Base-by-base conservation (phyloP, 2,888 invertebrate genomes). In the Laspeyria flexula region DNA sequence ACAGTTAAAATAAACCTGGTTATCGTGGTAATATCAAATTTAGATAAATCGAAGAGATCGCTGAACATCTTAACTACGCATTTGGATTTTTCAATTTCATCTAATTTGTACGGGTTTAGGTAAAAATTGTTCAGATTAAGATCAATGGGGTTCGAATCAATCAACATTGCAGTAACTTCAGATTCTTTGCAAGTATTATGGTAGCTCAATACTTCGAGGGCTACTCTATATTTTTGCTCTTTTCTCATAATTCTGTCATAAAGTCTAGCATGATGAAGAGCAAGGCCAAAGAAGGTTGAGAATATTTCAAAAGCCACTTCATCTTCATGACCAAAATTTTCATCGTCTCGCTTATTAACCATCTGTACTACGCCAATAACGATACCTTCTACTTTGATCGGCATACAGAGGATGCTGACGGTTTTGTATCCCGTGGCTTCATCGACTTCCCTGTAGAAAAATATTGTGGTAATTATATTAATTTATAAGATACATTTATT, bases 321-420 rank as follows among this genome's bases (percentile, higher is more conserved):
- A 71, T 97, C 97, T 37, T 95, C 95, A 71, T 85, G 89, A 3
- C 90, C 90, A 85, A 94, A 96, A 10, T 64, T 67, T 79, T 59
- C 79, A 0, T 93, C 93, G n/a, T 86, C 85, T 12, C 93, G 88
- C 74, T 95, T 95, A 67, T 95, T 95, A 0, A 97, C 96, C 97
- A 97, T 97, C 86, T 97, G 97, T 0, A 97, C 96, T 0, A 97
- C 97, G 1, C 96, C 97, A 53, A 97, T 97, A 6, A 97, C 94
- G 55, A 93, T 93, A 27, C 95, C 95, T 50, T 96, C 90, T 12
- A 96, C 96, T 82, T 95, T 96, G 33, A 97, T 96, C 0, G 97
- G 97, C 97, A 97, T 97, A 81, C 97, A 97, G 0, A 97, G 93
- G 33, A 97, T 96, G 18, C 95, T 95, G 60, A 94, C 93, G 0